These are phyloP conservation scores for Isichthys henryi DNA, from an alignment of 2,113 vertebrate genomes.

Conservation along the genomic window DNA sequence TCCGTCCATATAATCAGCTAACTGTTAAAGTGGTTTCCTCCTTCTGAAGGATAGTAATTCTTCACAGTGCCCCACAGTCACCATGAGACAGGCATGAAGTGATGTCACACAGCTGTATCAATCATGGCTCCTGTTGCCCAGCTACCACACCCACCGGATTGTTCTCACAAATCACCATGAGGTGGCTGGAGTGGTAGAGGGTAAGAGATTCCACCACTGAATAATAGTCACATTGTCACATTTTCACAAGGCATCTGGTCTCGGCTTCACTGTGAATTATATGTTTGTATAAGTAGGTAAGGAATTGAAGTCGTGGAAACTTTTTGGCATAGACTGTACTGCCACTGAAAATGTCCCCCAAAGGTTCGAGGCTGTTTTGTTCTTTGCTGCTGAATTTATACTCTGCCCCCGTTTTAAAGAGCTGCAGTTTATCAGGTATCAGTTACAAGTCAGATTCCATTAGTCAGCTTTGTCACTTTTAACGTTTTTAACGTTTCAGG, in stretches of 20 bases:
- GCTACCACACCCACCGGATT: background rate
- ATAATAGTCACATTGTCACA: background rate
- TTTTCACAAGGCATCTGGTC: background rate
- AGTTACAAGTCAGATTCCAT: background rate
- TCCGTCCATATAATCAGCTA: background rate
- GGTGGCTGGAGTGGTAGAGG: background rate
- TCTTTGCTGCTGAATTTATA: background rate
- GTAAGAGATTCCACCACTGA: background rate
- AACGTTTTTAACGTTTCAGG: background rate
- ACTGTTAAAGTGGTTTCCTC: background rate
- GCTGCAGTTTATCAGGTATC: background rate
- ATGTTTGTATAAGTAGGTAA: background rate
- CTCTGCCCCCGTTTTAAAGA: background rate
- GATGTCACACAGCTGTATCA: background rate
- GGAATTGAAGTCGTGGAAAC: background rate
- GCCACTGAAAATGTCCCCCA: background rate
- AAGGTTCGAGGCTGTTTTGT: background rate
- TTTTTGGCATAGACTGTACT: background rate
- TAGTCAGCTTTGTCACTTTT: background rate
- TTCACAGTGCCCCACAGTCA: background rate
- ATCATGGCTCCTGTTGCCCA: background rate
- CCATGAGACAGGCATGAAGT: background rate
- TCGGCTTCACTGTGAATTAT: background rate
- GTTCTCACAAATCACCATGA: background rate
- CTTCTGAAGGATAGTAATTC: background rate